Evolutionary conservation across 2,888 invertebrate genomes (phyloP), one percentile per base, ranked within the genome.

Genomic region (Drosophila pegasa): DNA sequence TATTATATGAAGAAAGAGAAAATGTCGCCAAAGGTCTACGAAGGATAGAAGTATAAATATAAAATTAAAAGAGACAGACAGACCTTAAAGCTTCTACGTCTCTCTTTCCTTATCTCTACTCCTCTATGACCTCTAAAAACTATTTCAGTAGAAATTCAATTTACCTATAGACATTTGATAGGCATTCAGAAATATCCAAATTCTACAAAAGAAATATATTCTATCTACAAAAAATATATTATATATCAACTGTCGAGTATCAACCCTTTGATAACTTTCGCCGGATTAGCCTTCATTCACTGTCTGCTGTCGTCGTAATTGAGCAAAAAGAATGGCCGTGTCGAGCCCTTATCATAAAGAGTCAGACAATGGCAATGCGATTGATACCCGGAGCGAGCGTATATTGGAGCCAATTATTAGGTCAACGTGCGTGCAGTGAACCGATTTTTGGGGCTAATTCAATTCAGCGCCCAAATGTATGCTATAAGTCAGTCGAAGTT

Each of bases 381-480:
- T 48, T 38, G 25, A 37, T 51, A 45, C 10, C 38, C 20, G 12
- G 8, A 47, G 6, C 33, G 9, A 40, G n/a, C 22, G n/a, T 18
- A 38, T 57, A 71, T 62, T 70, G 50, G 40, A 18, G 68, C 37
- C 81, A 79, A 85, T 80, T 85, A 80, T 82, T 83, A 70, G 83
- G 83, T 83, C 85, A 83, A 82, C 78, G 75, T 71, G 75, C 71
- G 72, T 79, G 69, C 65, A 66, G 16, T 85, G 73, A 85, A 78
- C 82, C 73, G 64, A 71, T 67, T 75, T 73, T 69, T 41, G 45
- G 55, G 52, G 41, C 71, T 62, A 66, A 58, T 47, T 20, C 60
- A 16, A 18, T 50, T 63, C 57, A 40, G 67, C 78, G 57, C 64
- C 52, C 71, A 77, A 78, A 77, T 75, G 82, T 82, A 78, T 85